Conservation (phyloP, 1,140 invertebrate genomes). For the Meteorus sp. region DNA sequence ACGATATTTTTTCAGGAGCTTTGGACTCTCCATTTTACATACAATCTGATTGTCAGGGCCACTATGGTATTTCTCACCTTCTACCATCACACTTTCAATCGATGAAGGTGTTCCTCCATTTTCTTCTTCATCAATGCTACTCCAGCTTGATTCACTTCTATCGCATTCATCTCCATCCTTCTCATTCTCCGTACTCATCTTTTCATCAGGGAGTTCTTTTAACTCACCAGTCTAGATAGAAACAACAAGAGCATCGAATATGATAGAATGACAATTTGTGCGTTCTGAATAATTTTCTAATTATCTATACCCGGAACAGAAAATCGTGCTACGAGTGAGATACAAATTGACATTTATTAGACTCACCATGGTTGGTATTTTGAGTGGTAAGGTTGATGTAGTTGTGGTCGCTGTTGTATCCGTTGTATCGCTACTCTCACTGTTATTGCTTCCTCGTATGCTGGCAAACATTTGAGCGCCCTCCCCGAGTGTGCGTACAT, state of each 20-base stretch:
- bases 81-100: background rate
- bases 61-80: constrained; percentile 1
- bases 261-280: background rate
- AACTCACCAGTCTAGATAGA: constrained; percentile 3
- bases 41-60: constrained; percentile 1
- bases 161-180: constrained; percentile 33
- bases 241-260: no score
- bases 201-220: background rate
- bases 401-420: constrained; percentile 44
- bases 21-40: background rate
- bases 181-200: constrained; percentile 13
- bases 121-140: constrained; percentile 42
- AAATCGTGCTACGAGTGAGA: no score
- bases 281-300: constrained; percentile 3
- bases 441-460: constrained; percentile 41
- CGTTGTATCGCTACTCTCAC: constrained; percentile 50
- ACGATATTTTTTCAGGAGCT: constrained; percentile 12
- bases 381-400: constrained; percentile 42
- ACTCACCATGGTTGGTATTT: constrained; percentile 29
- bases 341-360: no score
- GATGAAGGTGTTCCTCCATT: background rate
- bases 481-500: constrained; percentile 44
- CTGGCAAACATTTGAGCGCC: constrained; percentile 30
- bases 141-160: constrained; percentile 48
- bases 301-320: no score